Evolutionary conservation across 2,888 invertebrate species (phyloP).

Genomic region (Pristionchus entomophagus): DNA sequence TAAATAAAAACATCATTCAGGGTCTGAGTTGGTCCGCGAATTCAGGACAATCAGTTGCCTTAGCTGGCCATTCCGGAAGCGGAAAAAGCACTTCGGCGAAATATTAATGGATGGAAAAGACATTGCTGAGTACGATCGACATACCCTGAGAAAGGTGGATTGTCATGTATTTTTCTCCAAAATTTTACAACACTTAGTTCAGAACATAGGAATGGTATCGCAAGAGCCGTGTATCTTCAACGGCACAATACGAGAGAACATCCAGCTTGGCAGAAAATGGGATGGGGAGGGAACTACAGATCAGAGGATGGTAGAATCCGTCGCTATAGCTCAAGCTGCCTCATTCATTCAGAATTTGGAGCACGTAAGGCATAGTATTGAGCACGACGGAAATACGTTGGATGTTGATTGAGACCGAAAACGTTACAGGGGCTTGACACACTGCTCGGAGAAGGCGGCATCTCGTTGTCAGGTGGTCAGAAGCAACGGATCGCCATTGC

Average conservation of each 20-base stretch:
- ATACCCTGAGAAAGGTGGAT: neutral
- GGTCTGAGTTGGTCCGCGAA: neutral
- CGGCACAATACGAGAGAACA: conserved; percentile 45
- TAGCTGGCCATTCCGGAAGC: conserved; percentile 8
- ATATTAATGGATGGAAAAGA: neutral
- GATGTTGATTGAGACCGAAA: neutral
- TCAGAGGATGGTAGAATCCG: neutral
- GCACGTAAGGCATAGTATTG: neutral
- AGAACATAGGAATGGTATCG: conserved; percentile 50
- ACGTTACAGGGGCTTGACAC: neutral
- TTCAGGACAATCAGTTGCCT: neutral
- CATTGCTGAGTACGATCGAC: neutral
- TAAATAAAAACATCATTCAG: neutral
- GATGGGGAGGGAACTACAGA: neutral
- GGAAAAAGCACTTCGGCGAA: conserved; percentile 22
- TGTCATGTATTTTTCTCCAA: neutral
- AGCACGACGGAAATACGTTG: neutral
- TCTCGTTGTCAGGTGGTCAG: conserved; percentile 9
- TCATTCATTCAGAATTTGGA: neutral
- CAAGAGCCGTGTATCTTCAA: conserved; percentile 52
- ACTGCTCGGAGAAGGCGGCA: conserved; percentile 1
- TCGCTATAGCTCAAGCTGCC: neutral
- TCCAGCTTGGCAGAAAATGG: conserved; percentile 19
- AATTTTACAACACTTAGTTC: neutral
- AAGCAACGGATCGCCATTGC: conserved; percentile 45